Percentiles rank a stretch among this genome's conserved stretches.
Conservation (phyloP, 1,140 invertebrate genomes). For the Aphaenogaster ashmeadi region DNA sequence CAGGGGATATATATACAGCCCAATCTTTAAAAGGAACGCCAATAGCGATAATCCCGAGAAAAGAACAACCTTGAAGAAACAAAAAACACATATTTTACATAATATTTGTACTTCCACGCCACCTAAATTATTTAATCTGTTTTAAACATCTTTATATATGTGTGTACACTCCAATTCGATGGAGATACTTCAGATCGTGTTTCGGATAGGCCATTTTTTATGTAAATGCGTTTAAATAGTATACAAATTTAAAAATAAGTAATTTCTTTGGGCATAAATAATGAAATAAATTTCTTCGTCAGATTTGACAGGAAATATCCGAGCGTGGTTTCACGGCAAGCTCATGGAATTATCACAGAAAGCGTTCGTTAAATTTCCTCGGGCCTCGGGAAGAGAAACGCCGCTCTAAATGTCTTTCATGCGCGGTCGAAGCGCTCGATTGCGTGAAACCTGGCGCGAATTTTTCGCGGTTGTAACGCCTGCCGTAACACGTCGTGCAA, state of each 20-base stretch:
- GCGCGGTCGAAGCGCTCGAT: slow-evolving; percentile 81
- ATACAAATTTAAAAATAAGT: background rate
- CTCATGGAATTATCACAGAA: background rate
- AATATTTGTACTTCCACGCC: background rate
- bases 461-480: slow-evolving; percentile 75
- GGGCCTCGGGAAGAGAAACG: background rate
- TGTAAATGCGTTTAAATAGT: background rate
- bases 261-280: background rate
- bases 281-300: background rate
- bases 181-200: background rate
- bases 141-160: background rate
- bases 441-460: slow-evolving; percentile 78
- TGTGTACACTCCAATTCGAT: background rate
- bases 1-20: background rate
- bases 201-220: background rate
- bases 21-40: background rate
- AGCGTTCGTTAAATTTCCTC: background rate
- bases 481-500: slow-evolving; percentile 7
- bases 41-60: background rate
- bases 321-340: background rate
- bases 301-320: background rate
- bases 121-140: background rate
- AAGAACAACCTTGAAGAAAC: slow-evolving; percentile 4
- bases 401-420: background rate
- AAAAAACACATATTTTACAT: slow-evolving; percentile 21